These are phyloP conservation scores for Enteromius paludinosus DNA, from an alignment of 2,797 vertebrate species.

Conservation along the genomic window DNA sequence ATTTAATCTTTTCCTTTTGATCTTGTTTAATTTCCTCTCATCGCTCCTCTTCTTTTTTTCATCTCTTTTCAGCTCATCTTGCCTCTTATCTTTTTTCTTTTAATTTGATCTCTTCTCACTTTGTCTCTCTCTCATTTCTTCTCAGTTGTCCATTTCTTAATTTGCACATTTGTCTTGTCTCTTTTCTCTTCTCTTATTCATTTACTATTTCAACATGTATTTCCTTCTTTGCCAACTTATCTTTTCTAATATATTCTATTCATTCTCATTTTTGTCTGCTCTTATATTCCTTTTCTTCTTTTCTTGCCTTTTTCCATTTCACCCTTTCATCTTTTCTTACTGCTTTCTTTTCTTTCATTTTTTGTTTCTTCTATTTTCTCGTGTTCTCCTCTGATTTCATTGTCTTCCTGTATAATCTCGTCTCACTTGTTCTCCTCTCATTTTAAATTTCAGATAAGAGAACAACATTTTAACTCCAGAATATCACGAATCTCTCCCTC, in stretches of 20 bases:
- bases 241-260: neutral
- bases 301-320: neutral
- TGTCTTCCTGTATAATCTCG: neutral
- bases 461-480: slow-evolving; percentile 2
- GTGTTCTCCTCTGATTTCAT: neutral
- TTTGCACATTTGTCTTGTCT: neutral
- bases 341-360: slow-evolving; percentile 39
- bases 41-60: neutral
- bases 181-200: neutral
- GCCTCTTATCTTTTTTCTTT: neutral
- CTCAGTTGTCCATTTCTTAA: neutral
- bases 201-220: neutral
- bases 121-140: slow-evolving; percentile 56
- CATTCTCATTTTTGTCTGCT: neutral
- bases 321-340: neutral
- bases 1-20: neutral
- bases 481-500: neutral
- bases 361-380: neutral
- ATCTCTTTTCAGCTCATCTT: slow-evolving; percentile 63
- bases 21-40: neutral
- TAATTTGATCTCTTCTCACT: slow-evolving; percentile 75
- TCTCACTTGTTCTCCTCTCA: neutral
- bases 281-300: neutral
- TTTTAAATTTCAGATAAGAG: neutral
- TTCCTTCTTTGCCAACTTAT: neutral